These are phyloP conservation scores for Morpho deidamia DNA, from an alignment of 2,888 invertebrate genomes.

Conservation along the genomic window DNA sequence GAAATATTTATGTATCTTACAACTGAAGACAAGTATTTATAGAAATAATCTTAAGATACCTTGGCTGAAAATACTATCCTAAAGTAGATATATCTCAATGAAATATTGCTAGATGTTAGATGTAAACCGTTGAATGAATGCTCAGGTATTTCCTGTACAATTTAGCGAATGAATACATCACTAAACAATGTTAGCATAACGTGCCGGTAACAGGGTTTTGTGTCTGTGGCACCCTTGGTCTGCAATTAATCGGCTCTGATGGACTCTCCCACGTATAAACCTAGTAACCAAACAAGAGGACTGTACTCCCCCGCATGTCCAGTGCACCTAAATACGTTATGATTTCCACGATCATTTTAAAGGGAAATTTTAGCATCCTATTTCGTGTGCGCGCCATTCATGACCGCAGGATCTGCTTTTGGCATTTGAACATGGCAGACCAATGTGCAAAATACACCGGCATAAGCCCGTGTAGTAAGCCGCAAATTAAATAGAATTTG, in stretches of 20 bases:
- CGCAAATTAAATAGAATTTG: constrained; percentile 68
- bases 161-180: constrained; percentile 25
- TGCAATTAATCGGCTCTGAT: constrained; percentile 53
- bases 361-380: constrained; percentile 41
- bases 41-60: no score
- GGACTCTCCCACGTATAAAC: constrained; percentile 41
- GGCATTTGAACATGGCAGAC: constrained; percentile 55
- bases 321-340: constrained; percentile 39
- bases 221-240: constrained; percentile 43
- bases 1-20: no score
- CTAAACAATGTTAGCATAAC: constrained; percentile 25
- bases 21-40: no score
- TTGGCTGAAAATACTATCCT: no score
- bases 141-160: constrained; percentile 10
- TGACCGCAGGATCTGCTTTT: constrained; percentile 61
- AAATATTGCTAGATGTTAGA: background rate
- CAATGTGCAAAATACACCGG: constrained; percentile 45
- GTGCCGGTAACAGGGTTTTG: constrained; percentile 36
- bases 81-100: no score
- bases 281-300: constrained; percentile 38
- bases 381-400: constrained; percentile 39
- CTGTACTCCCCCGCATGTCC: constrained; percentile 31
- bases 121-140: constrained; percentile 9
- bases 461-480: constrained; percentile 43
- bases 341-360: constrained; percentile 47